Evolutionary conservation across 1,140 invertebrate genomes (phyloP), one percentile per base, ranked within the genome.

Genomic region (Rhagoletis zephyria): DNA sequence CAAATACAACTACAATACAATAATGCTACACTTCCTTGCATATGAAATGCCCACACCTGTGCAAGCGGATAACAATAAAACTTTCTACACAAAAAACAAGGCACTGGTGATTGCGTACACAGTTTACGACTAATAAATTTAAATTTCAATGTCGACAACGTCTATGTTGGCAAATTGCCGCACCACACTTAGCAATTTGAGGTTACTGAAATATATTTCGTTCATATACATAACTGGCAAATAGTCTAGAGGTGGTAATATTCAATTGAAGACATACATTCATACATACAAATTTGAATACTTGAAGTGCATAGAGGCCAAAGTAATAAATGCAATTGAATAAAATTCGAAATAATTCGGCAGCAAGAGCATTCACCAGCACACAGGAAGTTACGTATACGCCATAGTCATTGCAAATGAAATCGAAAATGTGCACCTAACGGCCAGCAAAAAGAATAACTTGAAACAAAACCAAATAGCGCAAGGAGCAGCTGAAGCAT

Each of bases 341-440:
- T 81, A 81, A 59, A 81, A 81, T 81, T 51, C 74, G 67, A 74
- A 74, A 81, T 81, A 81, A 81, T n/a, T 30, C 30, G n/a, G 48
- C 74, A 56, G 48, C 45, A 10, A n/a, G 0, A 5, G 45, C 70
- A 45, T 5, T 6, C 48, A 30, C 4, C 9, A n/a, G 3, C 61
- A 63, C 0, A 81, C 42, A 59, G 9, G 0, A n/a, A 51, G 51
- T 81, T 81, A 56, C 74, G 16, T 81, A 81, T 59, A 81, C 48
- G 74, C 74, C 74, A 56, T 48, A 45, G 70, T n/a, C 51, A 59
- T n/a, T 51, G 16, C 48, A 81, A 5, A 19, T 9, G 16, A 7
- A 81, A 1, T 48, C 48, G 1, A 45, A 56, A 74, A 74, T 56
- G 7, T 19, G 14, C 48, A 56, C 51, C 51, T 56, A 14, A 4